phyloP scores from a whole-genome alignment of 2,888 invertebrate species.

The Trichogramma evanescens region DNA sequence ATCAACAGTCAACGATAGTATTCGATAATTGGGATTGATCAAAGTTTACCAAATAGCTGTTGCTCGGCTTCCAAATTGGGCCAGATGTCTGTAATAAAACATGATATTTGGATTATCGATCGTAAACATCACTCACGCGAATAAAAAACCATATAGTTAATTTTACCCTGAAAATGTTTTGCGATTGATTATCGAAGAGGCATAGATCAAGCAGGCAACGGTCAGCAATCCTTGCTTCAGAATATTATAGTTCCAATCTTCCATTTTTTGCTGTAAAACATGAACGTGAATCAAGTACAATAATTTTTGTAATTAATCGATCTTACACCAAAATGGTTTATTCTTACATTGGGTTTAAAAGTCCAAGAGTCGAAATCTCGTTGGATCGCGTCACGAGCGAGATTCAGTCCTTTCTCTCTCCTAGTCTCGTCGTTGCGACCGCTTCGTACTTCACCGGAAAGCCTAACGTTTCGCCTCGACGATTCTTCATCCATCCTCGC shows the following conservation, averaged over 20 bases:
- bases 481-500: background rate
- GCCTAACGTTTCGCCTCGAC: background rate
- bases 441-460: background rate
- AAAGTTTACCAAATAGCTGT: no score
- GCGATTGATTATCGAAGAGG: constrained; percentile 31
- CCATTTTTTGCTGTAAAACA: background rate
- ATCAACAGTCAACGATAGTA: no score
- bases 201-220: constrained; percentile 35
- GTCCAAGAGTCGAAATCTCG: background rate
- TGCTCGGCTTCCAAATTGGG: no score
- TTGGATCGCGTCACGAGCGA: constrained; percentile 3
- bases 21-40: no score
- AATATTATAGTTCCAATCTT: constrained; percentile 26
- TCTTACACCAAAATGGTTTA: no score
- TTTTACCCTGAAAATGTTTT: constrained; percentile 22
- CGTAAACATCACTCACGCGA: no score
- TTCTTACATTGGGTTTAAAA: no score
- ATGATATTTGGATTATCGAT: no score
- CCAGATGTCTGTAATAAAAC: no score
- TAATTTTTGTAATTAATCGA: no score
- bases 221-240: constrained; percentile 31
- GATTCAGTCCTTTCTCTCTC: constrained; percentile 19
- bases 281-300: no score
- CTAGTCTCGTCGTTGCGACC: constrained; percentile 7
- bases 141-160: no score